A percentile compares a stretch with the other conserved stretches of the same genome.
These are phyloP conservation scores for Todiramphus saurophagus DNA, from an alignment of 2,113 vertebrate species.

Conservation along the genomic window DNA sequence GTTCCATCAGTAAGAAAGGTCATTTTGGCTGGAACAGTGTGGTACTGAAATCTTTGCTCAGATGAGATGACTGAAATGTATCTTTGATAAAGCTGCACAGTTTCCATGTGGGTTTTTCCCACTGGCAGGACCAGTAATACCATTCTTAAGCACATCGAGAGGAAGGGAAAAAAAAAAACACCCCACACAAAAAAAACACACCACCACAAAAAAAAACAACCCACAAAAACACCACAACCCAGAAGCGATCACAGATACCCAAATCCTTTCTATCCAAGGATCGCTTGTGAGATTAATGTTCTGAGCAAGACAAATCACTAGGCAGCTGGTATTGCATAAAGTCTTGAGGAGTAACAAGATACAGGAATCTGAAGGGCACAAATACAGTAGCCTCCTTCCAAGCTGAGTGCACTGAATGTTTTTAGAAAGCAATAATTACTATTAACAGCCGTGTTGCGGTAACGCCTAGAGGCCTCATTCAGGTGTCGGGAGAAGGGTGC, in stretches of 20 bases:
- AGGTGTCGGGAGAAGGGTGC: not conserved
- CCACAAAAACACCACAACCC: constrained; percentile 17
- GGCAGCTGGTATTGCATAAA: not conserved
- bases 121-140: not conserved
- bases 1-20: not conserved
- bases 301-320: not conserved
- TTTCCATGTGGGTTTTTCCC: not conserved
- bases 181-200: no score
- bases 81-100: not conserved
- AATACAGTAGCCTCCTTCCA: not conserved
- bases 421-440: constrained; percentile 21
- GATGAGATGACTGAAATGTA: not conserved
- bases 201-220: not conserved
- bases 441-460: not conserved
- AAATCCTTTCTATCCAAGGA: not conserved
- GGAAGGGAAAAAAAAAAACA: no score
- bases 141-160: not conserved
- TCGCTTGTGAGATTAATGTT: not conserved
- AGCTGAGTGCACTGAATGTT: not conserved
- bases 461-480: not conserved
- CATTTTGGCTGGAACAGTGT: not conserved
- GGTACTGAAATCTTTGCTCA: not conserved
- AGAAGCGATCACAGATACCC: not conserved
- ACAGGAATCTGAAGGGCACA: not conserved
- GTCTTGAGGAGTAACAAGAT: not conserved